These are phyloP conservation scores for Scrobipalpa atriplicella DNA, from an alignment of 2,888 invertebrate genomes.

Conservation along the genomic window DNA sequence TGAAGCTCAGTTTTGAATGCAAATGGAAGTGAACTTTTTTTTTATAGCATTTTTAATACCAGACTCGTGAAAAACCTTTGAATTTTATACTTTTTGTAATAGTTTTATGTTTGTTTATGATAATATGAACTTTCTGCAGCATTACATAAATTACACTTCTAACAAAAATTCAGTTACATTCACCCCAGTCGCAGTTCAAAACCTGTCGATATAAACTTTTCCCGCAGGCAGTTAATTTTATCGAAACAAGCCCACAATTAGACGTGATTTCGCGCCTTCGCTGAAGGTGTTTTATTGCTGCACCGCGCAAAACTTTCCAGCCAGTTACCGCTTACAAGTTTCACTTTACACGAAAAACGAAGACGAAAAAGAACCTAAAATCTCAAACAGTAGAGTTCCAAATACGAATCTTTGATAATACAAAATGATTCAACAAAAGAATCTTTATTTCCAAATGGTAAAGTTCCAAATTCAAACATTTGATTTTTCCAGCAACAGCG, in stretches of 20 bases:
- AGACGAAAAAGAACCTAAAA: constrained; percentile 9
- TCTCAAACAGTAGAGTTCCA: neutral
- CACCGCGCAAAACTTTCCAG: constrained; percentile 52
- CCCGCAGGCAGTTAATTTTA: constrained; percentile 53
- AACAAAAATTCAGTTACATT: neutral
- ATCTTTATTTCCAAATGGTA: constrained; percentile 18
- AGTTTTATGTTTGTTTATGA: neutral
- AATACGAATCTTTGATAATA: neutral
- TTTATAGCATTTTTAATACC: too few species aligned
- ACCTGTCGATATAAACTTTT: constrained; percentile 31
- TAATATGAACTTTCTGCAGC: neutral
- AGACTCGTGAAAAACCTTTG: too few species aligned
- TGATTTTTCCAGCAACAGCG: neutral
- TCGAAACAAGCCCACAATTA: constrained; percentile 67
- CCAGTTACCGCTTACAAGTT: constrained; percentile 23
- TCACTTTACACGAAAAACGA: neutral
- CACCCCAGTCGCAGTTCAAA: constrained; percentile 10
- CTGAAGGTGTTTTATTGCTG: constrained; percentile 65
- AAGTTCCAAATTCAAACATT: constrained; percentile 17
- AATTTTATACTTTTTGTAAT: too few species aligned
- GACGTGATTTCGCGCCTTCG: constrained; percentile 64
- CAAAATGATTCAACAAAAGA: neutral
- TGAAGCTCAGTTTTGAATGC: too few species aligned
- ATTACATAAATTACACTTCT: neutral
- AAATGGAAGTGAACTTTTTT: too few species aligned